These are phyloP conservation scores for Rhabdomys pumilio DNA, from an alignment of 2,797 vertebrate genomes.

Conservation along the genomic window DNA sequence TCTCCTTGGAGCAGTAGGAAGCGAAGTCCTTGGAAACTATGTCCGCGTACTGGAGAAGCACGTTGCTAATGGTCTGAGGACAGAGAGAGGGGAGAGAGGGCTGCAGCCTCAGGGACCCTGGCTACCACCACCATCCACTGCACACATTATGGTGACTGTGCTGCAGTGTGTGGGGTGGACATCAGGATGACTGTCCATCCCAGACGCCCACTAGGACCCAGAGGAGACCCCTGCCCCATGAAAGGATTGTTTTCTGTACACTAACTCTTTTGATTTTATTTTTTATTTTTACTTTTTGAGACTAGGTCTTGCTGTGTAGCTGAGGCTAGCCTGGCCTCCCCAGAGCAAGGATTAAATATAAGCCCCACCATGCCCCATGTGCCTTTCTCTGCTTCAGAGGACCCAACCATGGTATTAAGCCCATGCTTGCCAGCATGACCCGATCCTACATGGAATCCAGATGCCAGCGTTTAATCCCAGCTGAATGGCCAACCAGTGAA, in stretches of 20 bases:
- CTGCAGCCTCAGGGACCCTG: neutral
- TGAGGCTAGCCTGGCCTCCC: neutral
- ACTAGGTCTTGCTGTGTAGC: neutral
- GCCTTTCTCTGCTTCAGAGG: neutral
- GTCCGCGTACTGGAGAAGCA: conserved; percentile 97
- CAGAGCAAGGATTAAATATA: neutral
- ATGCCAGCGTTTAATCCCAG: neutral
- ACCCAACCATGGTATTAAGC: neutral
- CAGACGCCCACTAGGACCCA: neutral
- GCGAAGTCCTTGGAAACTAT: conserved; percentile 98
- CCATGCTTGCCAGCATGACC: neutral
- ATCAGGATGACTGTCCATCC: neutral
- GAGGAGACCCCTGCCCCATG: neutral
- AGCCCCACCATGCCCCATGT: neutral
- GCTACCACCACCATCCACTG: neutral
- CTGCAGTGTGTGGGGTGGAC: neutral
- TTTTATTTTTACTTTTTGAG: neutral
- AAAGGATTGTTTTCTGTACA: neutral
- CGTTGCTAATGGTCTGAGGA: conserved; percentile 97
- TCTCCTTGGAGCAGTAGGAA: conserved; percentile 98
- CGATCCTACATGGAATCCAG: neutral
- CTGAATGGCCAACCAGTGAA: neutral
- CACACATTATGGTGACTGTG: neutral
- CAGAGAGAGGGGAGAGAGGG: neutral
- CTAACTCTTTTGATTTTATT: neutral